phyloP scores from a whole-genome alignment of 2,888 invertebrate genomes.

The Chalcis sispes region DNA sequence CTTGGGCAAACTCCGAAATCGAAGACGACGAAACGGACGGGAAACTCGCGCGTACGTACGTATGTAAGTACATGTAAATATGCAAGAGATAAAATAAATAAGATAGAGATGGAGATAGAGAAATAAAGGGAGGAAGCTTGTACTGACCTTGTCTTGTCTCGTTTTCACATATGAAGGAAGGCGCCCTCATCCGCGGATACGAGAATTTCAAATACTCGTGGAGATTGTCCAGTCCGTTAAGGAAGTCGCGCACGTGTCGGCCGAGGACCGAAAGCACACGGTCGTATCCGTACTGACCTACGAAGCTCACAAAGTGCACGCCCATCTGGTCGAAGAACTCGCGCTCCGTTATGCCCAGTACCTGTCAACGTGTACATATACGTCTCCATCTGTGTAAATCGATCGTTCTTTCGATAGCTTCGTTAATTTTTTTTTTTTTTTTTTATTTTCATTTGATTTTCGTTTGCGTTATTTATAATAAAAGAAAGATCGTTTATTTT shows the following conservation, averaged over 20 bases:
- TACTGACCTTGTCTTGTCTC: conserved; percentile 86
- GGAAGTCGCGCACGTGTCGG: conserved; percentile 95
- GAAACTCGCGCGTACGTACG: neutral
- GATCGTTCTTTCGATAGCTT: too few species aligned
- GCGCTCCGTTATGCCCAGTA: conserved; percentile 89
- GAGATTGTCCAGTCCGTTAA: conserved; percentile 96
- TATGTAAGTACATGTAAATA: neutral
- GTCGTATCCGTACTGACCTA: conserved; percentile 97
- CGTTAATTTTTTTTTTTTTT: too few species aligned
- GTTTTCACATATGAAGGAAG: conserved; percentile 97
- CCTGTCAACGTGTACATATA: too few species aligned
- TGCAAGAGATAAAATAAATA: neutral
- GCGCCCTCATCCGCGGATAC: conserved; percentile 93
- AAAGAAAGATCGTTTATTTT: too few species aligned
- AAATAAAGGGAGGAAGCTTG: neutral
- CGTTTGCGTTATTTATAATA: too few species aligned
- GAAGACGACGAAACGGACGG: too few species aligned
- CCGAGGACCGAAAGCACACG: conserved; percentile 92
- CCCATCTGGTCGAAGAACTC: conserved; percentile 97
- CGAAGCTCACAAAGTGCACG: conserved; percentile 93
- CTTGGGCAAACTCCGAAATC: too few species aligned
- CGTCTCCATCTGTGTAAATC: too few species aligned
- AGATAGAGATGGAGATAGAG: neutral
- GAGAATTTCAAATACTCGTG: conserved; percentile 98
- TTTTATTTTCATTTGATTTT: too few species aligned